Evolutionary conservation across 2,797 vertebrate species (phyloP).

Genomic region (Rhinophrynus dorsalis): DNA sequence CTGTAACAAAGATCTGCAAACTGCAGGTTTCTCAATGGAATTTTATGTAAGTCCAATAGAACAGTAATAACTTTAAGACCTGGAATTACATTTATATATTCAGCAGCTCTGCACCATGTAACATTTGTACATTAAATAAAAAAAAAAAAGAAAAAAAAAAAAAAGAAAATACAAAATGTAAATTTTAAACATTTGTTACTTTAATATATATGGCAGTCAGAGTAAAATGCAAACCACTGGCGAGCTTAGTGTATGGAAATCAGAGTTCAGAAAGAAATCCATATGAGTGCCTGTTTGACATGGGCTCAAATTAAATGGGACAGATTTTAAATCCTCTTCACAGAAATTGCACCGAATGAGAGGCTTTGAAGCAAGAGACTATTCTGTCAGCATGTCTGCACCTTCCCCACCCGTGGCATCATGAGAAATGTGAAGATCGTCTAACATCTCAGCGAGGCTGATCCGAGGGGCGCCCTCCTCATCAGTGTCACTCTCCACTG

Average conservation of each 20-base stretch:
- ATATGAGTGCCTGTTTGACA: slow-evolving; percentile 12
- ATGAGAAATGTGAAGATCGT: slow-evolving; percentile 85
- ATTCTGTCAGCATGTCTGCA: slow-evolving; percentile 86
- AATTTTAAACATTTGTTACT: slow-evolving; percentile 32
- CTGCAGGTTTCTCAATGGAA: no score
- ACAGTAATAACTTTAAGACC: no score
- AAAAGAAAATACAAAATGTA: background rate
- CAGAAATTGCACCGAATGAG: slow-evolving; percentile 1
- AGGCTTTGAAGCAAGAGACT: slow-evolving; percentile 24
- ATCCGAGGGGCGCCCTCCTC: slow-evolving; percentile 89
- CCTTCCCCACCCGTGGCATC: slow-evolving; percentile 92
- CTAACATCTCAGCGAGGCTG: slow-evolving; percentile 93
- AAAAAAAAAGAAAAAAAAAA: background rate
- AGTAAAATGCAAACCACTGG: slow-evolving; percentile 15
- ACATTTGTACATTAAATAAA: no score
- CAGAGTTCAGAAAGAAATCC: slow-evolving; percentile 27
- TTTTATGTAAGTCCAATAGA: no score
- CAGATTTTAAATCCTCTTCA: slow-evolving; percentile 33
- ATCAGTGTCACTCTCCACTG: slow-evolving; percentile 92
- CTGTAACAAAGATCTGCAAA: no score
- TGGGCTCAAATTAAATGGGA: slow-evolving; percentile 20
- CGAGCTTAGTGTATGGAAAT: slow-evolving; percentile 39
- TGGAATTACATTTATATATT: no score
- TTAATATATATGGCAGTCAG: slow-evolving; percentile 28
- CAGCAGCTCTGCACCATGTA: no score